A percentile compares a stretch with the other conserved stretches of the same genome.
phyloP scores from a whole-genome alignment of 2,113 vertebrate genomes.

The Leptodactylus fuscus region DNA sequence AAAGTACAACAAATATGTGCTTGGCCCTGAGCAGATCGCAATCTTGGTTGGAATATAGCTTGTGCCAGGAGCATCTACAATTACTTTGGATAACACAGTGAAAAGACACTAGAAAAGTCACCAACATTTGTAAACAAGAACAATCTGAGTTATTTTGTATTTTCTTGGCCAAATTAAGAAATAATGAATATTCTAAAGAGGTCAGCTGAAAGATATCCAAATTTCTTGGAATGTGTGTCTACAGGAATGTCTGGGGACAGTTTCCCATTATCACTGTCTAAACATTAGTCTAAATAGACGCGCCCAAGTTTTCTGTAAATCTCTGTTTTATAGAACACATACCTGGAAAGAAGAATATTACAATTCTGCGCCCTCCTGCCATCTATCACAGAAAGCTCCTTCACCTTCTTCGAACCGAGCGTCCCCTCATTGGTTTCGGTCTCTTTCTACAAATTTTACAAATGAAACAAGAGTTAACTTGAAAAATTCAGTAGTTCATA shows the following conservation, averaged over 20 bases:
- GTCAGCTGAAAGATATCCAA: background rate
- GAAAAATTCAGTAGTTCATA: background rate
- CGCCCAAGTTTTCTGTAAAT: background rate
- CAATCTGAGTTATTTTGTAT: background rate
- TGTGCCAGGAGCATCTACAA: too few relatives aligned
- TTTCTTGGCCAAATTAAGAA: background rate
- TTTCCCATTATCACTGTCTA: background rate
- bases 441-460: slow-evolving; percentile 84
- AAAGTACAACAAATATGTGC: too few relatives aligned
- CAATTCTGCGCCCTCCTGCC: slow-evolving; percentile 97
- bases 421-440: slow-evolving; percentile 87
- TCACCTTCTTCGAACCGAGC: slow-evolving; percentile 91
- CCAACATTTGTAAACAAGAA: background rate
- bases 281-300: background rate
- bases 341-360: slow-evolving; percentile 98
- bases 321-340: slow-evolving; percentile 42
- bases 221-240: background rate
- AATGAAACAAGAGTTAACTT: background rate
- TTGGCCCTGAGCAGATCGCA: too few relatives aligned
- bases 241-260: background rate
- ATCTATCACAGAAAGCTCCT: slow-evolving; percentile 96
- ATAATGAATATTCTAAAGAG: background rate
- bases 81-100: too few relatives aligned
- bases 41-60: too few relatives aligned
- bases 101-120: background rate